Evolutionary conservation across 1,140 invertebrate genomes (phyloP), one percentile per base, ranked within the genome.

Genomic region (Hermetia illucens): DNA sequence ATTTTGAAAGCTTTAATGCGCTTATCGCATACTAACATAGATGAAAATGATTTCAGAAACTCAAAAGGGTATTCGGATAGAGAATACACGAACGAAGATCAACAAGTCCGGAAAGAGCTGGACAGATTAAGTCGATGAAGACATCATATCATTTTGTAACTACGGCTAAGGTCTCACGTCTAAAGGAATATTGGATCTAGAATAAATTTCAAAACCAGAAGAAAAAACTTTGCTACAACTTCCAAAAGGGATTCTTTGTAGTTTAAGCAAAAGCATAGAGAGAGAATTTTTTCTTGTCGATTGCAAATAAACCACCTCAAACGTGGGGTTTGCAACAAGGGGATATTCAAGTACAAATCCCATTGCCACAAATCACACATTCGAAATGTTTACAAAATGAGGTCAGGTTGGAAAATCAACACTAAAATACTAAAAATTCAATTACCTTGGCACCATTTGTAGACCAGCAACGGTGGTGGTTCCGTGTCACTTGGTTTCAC

Each of bases 361-460:
- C 70, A 63, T 64, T 70, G 70, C 68, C 59, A 71, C 68, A 71
- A 71, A 68, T 58, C 69, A 69, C 69, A 71, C 69, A 54, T 44
- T 52, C 58, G 64, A 58, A 64, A 61, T 53, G 54, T 42, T 46
- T 53, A 38, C 29, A 3, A 2, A n/a, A 16, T 13, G 17, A 10
- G 2, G 2, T 25, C 30, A 9, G 10, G 24, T 6, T 40, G 9
- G 3, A 24, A 27, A 3, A 8, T 34, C 21, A 34, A 5, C 29
- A 25, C 3, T 17, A 21, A 5, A 21, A 34, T 31, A 24, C 27
- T 15, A 8, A 9, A 4, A 30, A 25, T 36, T 3, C 29, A 17
- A 17, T 37, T 64, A 76, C 93, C 96, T 74, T 98, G 96, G 66
- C 96, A 99, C 93, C 95, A 99, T 60, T 99, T 99, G 63, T 98